Base-by-base conservation (phyloP, 2,888 invertebrate species). In the Anthophora plumipes region DNA sequence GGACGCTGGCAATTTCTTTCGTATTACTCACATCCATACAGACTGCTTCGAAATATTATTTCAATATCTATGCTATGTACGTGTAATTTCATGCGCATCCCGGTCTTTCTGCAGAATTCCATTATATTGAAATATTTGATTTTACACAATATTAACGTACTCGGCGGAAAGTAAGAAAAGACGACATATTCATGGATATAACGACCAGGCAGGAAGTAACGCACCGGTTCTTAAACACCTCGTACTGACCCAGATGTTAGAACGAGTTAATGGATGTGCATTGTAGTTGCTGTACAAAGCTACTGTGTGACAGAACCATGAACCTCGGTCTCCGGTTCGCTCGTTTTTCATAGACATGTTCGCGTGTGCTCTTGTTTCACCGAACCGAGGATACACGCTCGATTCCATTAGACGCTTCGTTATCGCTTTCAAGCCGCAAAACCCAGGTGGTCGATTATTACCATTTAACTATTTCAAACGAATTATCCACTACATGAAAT, bases 201-300 rank as follows among this genome's bases (percentile, higher is more conserved):
- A 52, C 57, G 68, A 75, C 39, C 55, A 41, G 61, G 25, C 73
- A 80, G 82, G 83, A 84, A 84, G 68, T 77, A 68, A 74, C 41
- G 77, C 77, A 82, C 82, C 77, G 80, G 81, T 83, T 85, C 81
- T 85, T 83, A 85, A 88, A 85, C 81, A 84, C 86, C 82, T 87
- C 85, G 86, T 80, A 75, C 87, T 89, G 89, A 89, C 89, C 89
- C 84, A 89, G 89, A 87, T 89, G 86, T 85, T 84, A 66, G 85
- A 85, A 88, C 85, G 83, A 85, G 82, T 85, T 85, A 74, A 82
- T 81, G 73, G 75, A 76, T 82, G 76, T 57, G 69, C 57, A 80
- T 80, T 80, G 71, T 72, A 71, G 64, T 67, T 52, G 17, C 50
- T 46, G 31, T 37, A 46, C 25, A 41, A 70, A 52, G 55, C 9